phyloP scores from a whole-genome alignment of 2,888 invertebrate species.

The Macropis europaea region DNA sequence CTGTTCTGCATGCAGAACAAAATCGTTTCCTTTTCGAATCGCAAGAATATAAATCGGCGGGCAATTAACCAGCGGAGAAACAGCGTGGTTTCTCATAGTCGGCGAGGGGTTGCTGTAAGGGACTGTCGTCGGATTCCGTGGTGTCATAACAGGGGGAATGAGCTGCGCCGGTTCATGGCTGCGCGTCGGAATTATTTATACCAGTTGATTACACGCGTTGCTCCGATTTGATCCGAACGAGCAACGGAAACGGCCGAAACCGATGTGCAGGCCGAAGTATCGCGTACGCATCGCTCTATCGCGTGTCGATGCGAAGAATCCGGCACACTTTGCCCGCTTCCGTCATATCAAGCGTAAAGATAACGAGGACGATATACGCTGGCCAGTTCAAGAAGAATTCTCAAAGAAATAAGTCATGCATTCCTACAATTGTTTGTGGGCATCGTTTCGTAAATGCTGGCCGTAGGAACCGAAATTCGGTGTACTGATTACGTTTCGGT shows the following conservation, averaged over 20 bases:
- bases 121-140: constrained; percentile 61
- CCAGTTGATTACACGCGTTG: constrained; percentile 74
- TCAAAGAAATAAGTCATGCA: background rate
- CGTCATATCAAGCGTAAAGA: constrained; percentile 45
- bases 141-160: constrained; percentile 70
- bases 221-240: constrained; percentile 55
- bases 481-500: no score
- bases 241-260: constrained; percentile 64
- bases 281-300: constrained; percentile 42
- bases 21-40: no score
- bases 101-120: constrained; percentile 27
- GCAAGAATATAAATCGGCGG: no score
- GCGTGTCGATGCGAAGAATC: constrained; percentile 45
- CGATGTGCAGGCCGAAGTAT: constrained; percentile 10
- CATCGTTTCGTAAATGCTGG: background rate
- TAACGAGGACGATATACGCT: constrained; percentile 42
- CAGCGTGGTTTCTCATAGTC: constrained; percentile 38
- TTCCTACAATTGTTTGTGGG: no score
- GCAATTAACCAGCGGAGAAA: no score
- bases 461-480: no score
- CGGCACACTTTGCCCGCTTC: constrained; percentile 45
- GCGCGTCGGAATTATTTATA: constrained; percentile 75
- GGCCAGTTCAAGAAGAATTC: no score
- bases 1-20: no score
- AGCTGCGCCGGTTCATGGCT: constrained; percentile 69